Evolutionary conservation across 2,113 vertebrate genomes (phyloP), one percentile per base, ranked within the genome.

Genomic region (Menura novaehollandiae): DNA sequence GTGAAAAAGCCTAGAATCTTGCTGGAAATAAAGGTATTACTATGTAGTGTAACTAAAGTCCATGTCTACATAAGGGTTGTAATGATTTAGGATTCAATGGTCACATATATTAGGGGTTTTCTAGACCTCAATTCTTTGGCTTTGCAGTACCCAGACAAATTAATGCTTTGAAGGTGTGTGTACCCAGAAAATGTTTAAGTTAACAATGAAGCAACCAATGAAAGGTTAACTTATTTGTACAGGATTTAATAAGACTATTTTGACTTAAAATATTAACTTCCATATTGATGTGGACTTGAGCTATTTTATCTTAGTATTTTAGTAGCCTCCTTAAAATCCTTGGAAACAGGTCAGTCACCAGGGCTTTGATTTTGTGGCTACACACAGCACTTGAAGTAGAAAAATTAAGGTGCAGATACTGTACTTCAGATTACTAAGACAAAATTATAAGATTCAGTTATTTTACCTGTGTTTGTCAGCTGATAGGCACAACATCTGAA

Each of bases 31-130:
- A 78, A 46, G 10, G 6, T 30, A 23, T 27, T 64, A 4, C 21
- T 56, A 27, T 46, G 19, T 73, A 55, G 18, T 72, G 8, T 74
- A 43, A 67, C 13, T 67, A 83, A 79, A 86, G 18, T 35, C 18
- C 0, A 0, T 77, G 37, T 55, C 13, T 60, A 15, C 30, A 35
- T 12, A n/a, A 52, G 35, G 14, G 22, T 44, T 3, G 30, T 47
- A 72, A 47, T 44, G 30, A 52, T 76, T 60, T 47, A 35, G 33
- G 60, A 51, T 35, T 79, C 47, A 55, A 51, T 30, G 6, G 32
- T 53, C 49, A 56, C 3, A 3, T 73, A 2, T 43, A 15, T 77
- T 49, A 58, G 33, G 24, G 16, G n/a, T 26, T 80, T 80, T 75
- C 47, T 79, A 43, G 12, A 79, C 19, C 27, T 75, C 53, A 68